Evolutionary conservation across 2,888 invertebrate species (phyloP).

Genomic region (Scaptomyza cyrtandrae): DNA sequence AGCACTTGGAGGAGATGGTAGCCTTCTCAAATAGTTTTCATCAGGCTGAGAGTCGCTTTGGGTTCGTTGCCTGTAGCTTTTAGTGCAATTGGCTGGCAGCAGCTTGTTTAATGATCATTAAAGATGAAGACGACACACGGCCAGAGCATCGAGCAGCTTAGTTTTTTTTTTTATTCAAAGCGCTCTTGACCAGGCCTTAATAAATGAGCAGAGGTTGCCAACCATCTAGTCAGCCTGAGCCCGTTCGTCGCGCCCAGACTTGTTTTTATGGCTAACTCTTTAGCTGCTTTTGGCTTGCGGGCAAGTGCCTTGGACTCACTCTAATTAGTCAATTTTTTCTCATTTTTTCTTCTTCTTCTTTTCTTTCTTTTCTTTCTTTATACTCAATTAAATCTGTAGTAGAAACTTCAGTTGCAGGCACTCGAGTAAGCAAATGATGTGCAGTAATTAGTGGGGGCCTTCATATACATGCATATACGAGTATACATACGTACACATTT

Average conservation of each 20-base stretch:
- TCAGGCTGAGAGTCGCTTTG: constrained; percentile 64
- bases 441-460: constrained; percentile 75
- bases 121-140: constrained; percentile 76
- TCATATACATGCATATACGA: constrained; percentile 19
- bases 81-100: constrained; percentile 77
- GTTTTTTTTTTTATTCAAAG: constrained; percentile 71
- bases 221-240: constrained; percentile 4
- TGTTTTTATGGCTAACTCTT: constrained; percentile 63
- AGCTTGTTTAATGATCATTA: constrained; percentile 78
- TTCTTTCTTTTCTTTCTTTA: constrained; percentile 42
- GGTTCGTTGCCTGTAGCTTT: constrained; percentile 67
- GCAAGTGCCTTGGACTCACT: constrained; percentile 77
- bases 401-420: constrained; percentile 57
- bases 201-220: constrained; percentile 74
- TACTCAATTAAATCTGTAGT: constrained; percentile 77
- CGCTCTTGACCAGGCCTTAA: constrained; percentile 79
- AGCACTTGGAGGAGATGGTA: constrained; percentile 34
- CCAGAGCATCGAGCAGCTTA: constrained; percentile 31
- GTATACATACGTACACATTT: constrained; percentile 14
- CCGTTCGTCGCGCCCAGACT: constrained; percentile 44
- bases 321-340: constrained; percentile 77
- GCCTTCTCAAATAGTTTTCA: constrained; percentile 76
- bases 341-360: constrained; percentile 10
- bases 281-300: constrained; percentile 64
- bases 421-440: constrained; percentile 80